These are phyloP conservation scores for Corythoichthys intestinalis DNA, from an alignment of 2,113 vertebrate genomes.

Conservation along the genomic window DNA sequence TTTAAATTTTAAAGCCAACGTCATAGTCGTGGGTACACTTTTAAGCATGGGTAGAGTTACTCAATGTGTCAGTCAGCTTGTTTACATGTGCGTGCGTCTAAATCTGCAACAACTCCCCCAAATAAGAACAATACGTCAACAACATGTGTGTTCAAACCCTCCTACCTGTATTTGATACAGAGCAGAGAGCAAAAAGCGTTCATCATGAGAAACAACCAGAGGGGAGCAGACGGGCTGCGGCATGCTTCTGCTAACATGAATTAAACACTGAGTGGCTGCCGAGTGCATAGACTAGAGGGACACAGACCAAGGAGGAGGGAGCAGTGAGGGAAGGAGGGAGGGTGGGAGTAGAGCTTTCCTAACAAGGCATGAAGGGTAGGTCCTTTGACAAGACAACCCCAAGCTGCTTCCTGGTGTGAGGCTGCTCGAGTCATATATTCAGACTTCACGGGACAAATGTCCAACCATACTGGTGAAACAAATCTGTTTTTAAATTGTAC, in stretches of 20 bases:
- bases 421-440: constrained; percentile 25
- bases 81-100: constrained; percentile 9
- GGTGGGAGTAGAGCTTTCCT: constrained; percentile 16
- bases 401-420: constrained; percentile 25
- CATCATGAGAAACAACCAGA: constrained; percentile 35
- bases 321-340: not conserved
- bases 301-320: constrained; percentile 7
- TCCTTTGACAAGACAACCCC: constrained; percentile 15
- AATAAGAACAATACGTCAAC: not conserved
- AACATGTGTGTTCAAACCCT: constrained; percentile 12
- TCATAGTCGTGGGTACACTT: not conserved
- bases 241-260: constrained; percentile 33
- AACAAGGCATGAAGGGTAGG: constrained; percentile 23
- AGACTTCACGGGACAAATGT: constrained; percentile 1
- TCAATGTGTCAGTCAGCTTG: not conserved
- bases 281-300: not conserved
- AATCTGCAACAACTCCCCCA: not conserved
- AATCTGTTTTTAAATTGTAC: not conserved
- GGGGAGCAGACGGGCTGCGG: constrained; percentile 14
- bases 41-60: not conserved
- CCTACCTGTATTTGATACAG: constrained; percentile 56
- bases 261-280: constrained; percentile 9
- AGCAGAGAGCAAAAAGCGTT: constrained; percentile 49
- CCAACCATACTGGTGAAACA: not conserved
- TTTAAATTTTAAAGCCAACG: not conserved